phyloP scores from a whole-genome alignment of 2,113 vertebrate species.

The Ammodytes marinus region DNA sequence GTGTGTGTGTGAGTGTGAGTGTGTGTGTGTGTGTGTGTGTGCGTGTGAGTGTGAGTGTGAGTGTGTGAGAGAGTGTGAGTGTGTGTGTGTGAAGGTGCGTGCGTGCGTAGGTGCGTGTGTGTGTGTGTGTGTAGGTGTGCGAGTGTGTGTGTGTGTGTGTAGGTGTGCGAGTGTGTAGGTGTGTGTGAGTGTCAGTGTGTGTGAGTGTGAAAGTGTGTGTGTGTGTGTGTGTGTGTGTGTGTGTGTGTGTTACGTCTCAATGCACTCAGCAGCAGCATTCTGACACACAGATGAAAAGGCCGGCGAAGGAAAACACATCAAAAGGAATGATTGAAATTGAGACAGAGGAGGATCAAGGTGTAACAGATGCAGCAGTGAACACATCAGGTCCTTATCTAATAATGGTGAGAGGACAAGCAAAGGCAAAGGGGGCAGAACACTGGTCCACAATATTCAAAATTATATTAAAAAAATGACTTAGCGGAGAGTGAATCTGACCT shows the following conservation, averaged over 20 bases:
- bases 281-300: conserved; percentile 64
- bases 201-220: no score
- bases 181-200: no score
- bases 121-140: no score
- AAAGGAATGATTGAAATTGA: conserved; percentile 63
- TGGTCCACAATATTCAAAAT: neutral
- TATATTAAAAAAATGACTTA: neutral
- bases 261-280: conserved; percentile 19
- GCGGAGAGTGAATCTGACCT: neutral
- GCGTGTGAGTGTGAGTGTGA: no score
- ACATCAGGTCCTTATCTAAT: conserved; percentile 64
- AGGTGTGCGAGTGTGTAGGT: no score
- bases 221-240: no score
- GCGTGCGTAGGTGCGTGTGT: no score
- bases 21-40: no score
- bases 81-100: no score
- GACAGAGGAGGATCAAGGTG: conserved; percentile 31
- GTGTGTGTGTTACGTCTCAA: neutral
- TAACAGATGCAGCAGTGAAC: conserved; percentile 46
- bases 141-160: no score
- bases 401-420: conserved; percentile 30
- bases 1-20: no score
- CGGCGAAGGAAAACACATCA: conserved; percentile 53
- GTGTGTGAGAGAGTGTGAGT: no score
- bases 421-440: conserved; percentile 5